Percentiles rank a stretch among this genome's conserved stretches.
Evolutionary conservation across 2,113 vertebrate species (phyloP).

Genomic region (Mastomys natalensis): DNA sequence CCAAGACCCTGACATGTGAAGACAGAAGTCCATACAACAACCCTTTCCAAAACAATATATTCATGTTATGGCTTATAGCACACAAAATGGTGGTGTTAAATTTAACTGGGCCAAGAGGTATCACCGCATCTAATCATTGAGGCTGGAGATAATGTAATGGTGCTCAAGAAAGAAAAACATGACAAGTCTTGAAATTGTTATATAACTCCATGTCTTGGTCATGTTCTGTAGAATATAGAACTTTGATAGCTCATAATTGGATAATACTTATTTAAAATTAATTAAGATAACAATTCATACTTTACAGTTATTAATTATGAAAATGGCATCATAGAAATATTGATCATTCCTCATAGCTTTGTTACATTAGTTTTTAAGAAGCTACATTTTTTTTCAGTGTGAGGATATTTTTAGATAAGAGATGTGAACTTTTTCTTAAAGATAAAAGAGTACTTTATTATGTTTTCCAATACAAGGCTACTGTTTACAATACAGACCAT

Average conservation of each 20-base stretch:
- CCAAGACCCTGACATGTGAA: background rate
- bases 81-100: background rate
- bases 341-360: background rate
- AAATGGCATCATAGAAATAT: background rate
- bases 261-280: conserved; percentile 36
- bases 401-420: background rate
- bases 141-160: background rate
- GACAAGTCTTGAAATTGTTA: background rate
- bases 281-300: background rate
- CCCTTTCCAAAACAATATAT: background rate
- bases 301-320: conserved; percentile 21
- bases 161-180: background rate
- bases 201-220: background rate
- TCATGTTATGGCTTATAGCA: background rate
- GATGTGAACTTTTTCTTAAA: background rate
- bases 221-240: background rate
- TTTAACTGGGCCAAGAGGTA: background rate
- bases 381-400: background rate
- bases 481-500: background rate
- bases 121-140: background rate
- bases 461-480: conserved; percentile 15
- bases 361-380: conserved; percentile 19
- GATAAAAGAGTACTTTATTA: background rate
- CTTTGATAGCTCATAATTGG: background rate
- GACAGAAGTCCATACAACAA: background rate